Conservation (phyloP, 2,888 invertebrate species). For the Globia sparganii region DNA sequence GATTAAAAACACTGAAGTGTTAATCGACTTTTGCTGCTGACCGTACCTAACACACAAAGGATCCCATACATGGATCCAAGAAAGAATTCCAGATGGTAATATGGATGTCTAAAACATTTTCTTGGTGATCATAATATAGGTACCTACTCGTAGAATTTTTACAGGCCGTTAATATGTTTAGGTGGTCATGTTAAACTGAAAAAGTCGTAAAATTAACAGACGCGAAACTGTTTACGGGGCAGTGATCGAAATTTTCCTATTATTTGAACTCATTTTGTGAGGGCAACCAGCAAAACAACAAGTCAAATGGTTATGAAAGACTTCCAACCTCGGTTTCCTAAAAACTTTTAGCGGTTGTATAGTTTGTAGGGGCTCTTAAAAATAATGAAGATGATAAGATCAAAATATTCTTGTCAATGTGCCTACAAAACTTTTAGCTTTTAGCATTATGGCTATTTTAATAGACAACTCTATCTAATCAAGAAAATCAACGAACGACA, state of each 20-base stretch:
- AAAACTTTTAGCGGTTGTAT: slow-evolving; percentile 14
- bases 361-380: not conserved
- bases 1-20: no score
- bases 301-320: slow-evolving; percentile 16
- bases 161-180: slow-evolving; percentile 45
- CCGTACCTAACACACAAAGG: not conserved
- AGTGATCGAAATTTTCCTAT: slow-evolving; percentile 50
- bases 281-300: not conserved
- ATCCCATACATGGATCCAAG: not conserved
- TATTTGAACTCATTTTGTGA: slow-evolving; percentile 37
- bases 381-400: slow-evolving; percentile 7
- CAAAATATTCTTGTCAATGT: slow-evolving; percentile 12
- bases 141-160: no score
- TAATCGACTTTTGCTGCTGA: no score
- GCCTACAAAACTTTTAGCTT: not conserved
- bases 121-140: no score
- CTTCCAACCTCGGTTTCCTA: not conserved
- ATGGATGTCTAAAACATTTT: not conserved
- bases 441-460: not conserved
- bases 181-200: slow-evolving; percentile 51
- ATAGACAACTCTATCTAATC: not conserved
- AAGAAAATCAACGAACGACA: not conserved
- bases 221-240: slow-evolving; percentile 57
- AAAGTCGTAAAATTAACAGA: slow-evolving; percentile 55
- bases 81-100: not conserved